Evolutionary conservation across 2,797 vertebrate species (phyloP).

Genomic region (Micrastur ruficollis): DNA sequence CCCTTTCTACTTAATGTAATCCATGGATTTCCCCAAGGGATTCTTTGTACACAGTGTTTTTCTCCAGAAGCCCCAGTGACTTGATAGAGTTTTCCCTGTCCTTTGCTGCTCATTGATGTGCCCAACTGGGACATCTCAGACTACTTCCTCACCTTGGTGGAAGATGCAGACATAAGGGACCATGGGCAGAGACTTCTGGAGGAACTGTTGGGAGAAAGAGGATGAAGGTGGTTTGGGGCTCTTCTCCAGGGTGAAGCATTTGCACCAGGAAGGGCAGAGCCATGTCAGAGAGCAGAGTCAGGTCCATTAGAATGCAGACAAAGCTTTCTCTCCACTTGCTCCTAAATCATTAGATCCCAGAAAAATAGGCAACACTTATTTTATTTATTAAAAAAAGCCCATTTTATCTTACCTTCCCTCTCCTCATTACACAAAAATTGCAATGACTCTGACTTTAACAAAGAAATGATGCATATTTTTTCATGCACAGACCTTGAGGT

Average conservation of each 20-base stretch:
- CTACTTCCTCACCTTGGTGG: not conserved
- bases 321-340: not conserved
- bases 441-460: not conserved
- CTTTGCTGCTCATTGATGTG: not conserved
- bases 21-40: not conserved
- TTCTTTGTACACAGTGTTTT: not conserved
- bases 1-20: not conserved
- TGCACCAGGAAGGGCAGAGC: not conserved
- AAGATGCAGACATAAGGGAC: not conserved
- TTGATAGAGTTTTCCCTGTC: not conserved
- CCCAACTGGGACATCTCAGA: not conserved
- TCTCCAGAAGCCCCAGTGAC: not conserved
- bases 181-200: not conserved
- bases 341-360: not conserved
- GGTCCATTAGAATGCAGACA: not conserved
- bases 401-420: not conserved
- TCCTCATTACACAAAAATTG: not conserved
- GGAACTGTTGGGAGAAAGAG: not conserved
- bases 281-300: not conserved
- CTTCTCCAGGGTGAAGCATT: not conserved
- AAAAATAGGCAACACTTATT: not conserved
- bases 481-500: not conserved
- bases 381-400: not conserved
- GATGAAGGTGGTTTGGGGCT: not conserved
- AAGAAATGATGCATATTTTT: not conserved